Evolutionary conservation across 2,113 vertebrate genomes (phyloP), one percentile per base, ranked within the genome.

Genomic region (Cryptomyrus ogoouensis): DNA sequence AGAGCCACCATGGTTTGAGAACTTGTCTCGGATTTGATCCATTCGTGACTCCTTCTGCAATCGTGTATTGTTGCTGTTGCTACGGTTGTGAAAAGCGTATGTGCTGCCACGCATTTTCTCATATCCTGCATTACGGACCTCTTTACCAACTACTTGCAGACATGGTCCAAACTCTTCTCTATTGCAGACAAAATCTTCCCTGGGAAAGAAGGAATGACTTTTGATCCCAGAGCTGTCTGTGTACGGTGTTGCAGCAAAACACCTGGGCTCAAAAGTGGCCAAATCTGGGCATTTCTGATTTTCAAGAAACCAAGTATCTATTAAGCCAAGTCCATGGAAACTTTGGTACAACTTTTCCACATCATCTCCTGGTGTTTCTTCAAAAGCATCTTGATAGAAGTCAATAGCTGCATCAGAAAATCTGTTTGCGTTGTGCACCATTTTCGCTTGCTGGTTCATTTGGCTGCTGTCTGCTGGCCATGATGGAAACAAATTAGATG

Each of bases 401-500:
- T 56, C 87, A 0, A 89, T 5, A 77, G 80, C 0, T 2, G 87
- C 10, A 50, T 46, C 24, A 58, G 94, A 80, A 49, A 92, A 90
- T 88, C 93, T 92, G 87, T 90, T 86, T 50, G 6, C 90, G 15
- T 89, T 92, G 31, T 47, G 35, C 31, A 70, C 15, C 35, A 6
- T 92, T 46, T 91, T 91, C 1, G 89, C 88, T 10, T 93, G 88
- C 85, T 93, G 90, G 83, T 88, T 91, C 46, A 91, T 90, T 89
- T 91, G 89, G 19, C 91, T 90, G 21, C 89, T 2, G 0, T 93
- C 92, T 47, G 93, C 47, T 2, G 93, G 13, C 94, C 94, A 95
- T 21, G 94, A 91, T n/a, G 94, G 95, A 83, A 96, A 95, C 49
- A 95, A 89, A 0, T 92, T 92, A 0, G 95, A 94, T 0, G 94